Percentiles rank a stretch among this genome's conserved stretches.
Conservation (phyloP, 2,113 vertebrate genomes). For the Lonchura striata region DNA sequence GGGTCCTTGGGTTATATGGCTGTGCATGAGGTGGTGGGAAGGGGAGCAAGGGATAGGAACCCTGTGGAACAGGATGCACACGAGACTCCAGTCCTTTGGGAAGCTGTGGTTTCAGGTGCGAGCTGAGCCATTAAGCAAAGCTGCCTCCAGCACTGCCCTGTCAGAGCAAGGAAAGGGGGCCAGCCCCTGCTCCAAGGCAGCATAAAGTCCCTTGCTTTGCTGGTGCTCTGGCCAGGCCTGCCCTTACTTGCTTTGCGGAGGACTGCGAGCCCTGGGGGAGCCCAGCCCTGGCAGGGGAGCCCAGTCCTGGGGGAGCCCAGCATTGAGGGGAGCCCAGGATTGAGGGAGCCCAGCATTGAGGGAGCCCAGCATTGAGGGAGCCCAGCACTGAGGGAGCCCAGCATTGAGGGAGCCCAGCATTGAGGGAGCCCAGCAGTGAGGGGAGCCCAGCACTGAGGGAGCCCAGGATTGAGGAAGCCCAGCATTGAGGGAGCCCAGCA, state of each 20-base stretch:
- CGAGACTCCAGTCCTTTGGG: not conserved
- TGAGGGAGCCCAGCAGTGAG: too few relatives aligned
- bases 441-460: not conserved
- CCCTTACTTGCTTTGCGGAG: not conserved
- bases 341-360: not conserved
- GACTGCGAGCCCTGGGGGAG: not conserved
- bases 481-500: too few relatives aligned
- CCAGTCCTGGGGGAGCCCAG: too few relatives aligned
- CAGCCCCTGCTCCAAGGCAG: not conserved
- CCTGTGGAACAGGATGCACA: not conserved
- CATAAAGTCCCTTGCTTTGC: not conserved
- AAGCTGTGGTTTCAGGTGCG: not conserved
- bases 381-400: not conserved
- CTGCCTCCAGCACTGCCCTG: not conserved
- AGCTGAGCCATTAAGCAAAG: not conserved
- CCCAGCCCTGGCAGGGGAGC: accelerated
- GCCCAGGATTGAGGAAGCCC: not conserved
- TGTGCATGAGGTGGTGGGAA: not conserved
- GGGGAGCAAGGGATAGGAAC: not conserved
- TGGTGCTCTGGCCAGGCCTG: not conserved
- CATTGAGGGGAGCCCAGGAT: too few relatives aligned
- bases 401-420: not conserved
- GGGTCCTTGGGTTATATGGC: not conserved
- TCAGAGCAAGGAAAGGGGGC: not conserved
- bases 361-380: too few relatives aligned